Base-by-base conservation (phyloP, 2,888 invertebrate genomes). In the Limulus polyphemus region DNA sequence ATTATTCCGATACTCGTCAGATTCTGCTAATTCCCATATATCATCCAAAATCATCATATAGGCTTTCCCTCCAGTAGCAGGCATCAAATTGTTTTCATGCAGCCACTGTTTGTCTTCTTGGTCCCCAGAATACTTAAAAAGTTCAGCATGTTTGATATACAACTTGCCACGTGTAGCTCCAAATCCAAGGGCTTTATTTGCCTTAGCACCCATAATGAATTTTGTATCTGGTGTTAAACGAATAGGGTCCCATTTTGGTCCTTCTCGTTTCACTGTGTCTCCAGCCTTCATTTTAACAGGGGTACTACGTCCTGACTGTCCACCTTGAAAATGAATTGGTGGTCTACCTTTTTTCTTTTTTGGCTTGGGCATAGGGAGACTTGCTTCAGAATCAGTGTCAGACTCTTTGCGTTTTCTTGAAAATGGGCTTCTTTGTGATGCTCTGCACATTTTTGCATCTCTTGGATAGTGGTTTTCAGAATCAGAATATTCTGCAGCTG, bases 61-160 rank as follows among this genome's bases (percentile, higher is more conserved):
- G 1, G 87, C 87, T 76, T 86, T 86, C 7, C 87, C 87, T 1
- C 87, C 87, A 61, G 86, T 85, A 49, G 86, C 84, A 64, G 87
- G 86, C 77, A 86, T 87, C 65, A 86, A 77, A 72, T 85, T 85
- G 71, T 86, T 84, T 65, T 84, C 84, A 55, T 85, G 83, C 58
- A 89, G 80, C 88, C 88, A 88, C 72, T 87, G 86, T 73, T 88
- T 87, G 73, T 89, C 89, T 66, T 86, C 85, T 59, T 84, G 83
- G 72, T 89, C 89, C 7, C 87, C 87, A 32, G 85, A 84, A 75
- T 88, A 89, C 73, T 71, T 81, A 58, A 87, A 83, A 55, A 88
- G 73, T 56, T 86, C 86, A 7, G 88, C 84, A 76, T 88, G 88
- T 72, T 87, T 82, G 2, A 86, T 84, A 72, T 87, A 88, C 12